Evolutionary conservation across 1,140 invertebrate species (phyloP), one percentile per base, ranked within the genome.

Genomic region (Drosophila miranda): DNA sequence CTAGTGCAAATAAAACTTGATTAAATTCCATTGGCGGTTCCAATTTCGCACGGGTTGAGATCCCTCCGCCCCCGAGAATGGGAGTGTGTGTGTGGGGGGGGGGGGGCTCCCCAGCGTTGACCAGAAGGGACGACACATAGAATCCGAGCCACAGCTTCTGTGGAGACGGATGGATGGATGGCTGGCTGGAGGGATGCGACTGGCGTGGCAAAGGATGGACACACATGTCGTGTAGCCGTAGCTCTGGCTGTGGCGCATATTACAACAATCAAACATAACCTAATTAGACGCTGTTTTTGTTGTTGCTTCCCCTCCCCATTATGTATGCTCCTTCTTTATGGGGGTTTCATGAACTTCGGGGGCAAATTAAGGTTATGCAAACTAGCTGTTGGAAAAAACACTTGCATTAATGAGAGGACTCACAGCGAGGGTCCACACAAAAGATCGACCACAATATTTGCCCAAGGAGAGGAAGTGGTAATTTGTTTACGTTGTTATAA

Each of bases 1-100:
- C 77, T 77, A 87, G 76, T 74, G 73, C 77, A 86, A 86, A 86
- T 86, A 87, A 86, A 86, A 86, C 81, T 86, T 86, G 82, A 86
- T 86, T 86, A 86, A 86, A 86, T 86, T 86, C 81, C 81, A 86
- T 87, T 87, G 82, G 73, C 77, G 61, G 61, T 63, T 80, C 61
- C 81, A 81, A 86, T 86, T 87, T 87, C 62, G 54, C 51, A 49
- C 59, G 59, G 66, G 46, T 49, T 59, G 34, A 38, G 34, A 4
- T 38, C 34, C 30, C 3, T 38, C 9, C 30, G 1, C 30, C 30
- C 30, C 30, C 2, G 2, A 34, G 30, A 34, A 34, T 9, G 54
- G 54, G 69, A 48, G 48, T 26, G 48, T 2, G n/a, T n/a, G n/a
- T n/a, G n/a, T n/a, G n/a, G 42, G 52, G 46, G 50, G 30, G 44